A percentile compares a stretch with the other conserved stretches of the same genome.
Conservation (phyloP, 1,140 invertebrate genomes). For the Thrips palmi region DNA sequence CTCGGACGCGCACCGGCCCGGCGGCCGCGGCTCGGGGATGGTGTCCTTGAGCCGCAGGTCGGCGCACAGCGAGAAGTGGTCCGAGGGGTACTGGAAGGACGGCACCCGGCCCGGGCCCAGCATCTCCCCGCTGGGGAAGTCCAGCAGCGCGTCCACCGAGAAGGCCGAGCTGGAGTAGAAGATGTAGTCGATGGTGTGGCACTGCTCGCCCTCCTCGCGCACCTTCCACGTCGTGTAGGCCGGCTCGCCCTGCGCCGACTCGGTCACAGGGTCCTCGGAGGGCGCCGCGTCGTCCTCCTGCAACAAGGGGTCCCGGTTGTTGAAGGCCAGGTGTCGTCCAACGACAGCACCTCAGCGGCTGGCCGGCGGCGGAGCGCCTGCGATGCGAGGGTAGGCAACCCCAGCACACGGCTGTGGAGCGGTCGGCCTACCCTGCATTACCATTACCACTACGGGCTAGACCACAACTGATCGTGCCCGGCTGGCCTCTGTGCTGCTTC, state of each 20-base stretch:
- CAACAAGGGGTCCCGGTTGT: too few species aligned
- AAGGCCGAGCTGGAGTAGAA: constrained; percentile 42
- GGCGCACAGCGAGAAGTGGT: constrained; percentile 59
- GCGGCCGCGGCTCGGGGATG: too few species aligned
- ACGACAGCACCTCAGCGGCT: too few species aligned
- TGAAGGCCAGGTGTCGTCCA: too few species aligned
- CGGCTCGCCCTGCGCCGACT: constrained; percentile 43
- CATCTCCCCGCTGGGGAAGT: constrained; percentile 42
- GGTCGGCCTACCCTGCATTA: too few species aligned
- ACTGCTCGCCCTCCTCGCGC: constrained; percentile 46
- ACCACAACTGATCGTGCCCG: too few species aligned
- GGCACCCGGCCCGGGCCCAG: constrained; percentile 49
- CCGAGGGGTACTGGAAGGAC: constrained; percentile 50
- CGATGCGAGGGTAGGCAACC: too few species aligned
- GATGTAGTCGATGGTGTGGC: constrained; percentile 63
- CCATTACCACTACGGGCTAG: too few species aligned
- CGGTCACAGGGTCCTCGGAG: constrained; percentile 20
- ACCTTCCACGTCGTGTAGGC: constrained; percentile 65
- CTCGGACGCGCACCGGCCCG: too few species aligned
- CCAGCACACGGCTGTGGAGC: too few species aligned
- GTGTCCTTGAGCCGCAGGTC: constrained; percentile 31
- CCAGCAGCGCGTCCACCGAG: constrained; percentile 35
- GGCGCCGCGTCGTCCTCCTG: background rate
- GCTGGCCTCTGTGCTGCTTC: too few species aligned
- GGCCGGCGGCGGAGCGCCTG: too few species aligned